Base-by-base conservation (phyloP, 2,113 vertebrate genomes). In the Nothoprocta pentlandii region DNA sequence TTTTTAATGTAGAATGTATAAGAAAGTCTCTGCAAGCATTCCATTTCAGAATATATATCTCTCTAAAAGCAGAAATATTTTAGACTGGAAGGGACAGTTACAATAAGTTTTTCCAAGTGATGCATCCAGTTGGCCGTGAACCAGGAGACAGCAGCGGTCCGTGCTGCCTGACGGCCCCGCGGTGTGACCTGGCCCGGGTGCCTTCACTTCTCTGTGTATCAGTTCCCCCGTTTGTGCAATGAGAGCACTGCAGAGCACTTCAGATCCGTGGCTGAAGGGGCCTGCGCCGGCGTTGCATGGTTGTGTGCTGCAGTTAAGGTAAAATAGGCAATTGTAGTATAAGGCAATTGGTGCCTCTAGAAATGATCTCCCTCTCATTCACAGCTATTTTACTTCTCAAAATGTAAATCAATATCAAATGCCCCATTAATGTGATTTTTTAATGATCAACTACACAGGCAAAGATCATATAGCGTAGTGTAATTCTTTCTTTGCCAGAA, bases 401-500 rank as follows among this genome's bases (percentile, higher is more conserved):
- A 94, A 87, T 94, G 70, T 81, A 78, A 80, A 30, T 16, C 51
- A 83, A 41, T 89, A 81, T 89, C 58, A 82, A 80, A 90, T 93
- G 49, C 16, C 79, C 79, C 56, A 46, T 69, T 87, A 87, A 51
- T 22, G 53, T 82, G 0, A 9, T 56, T 90, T 58, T 94, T 80
- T 93, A 94, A 85, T 41, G 34, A 49, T 90, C 47, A 64, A 62
- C 73, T 62, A 69, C 81, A 21, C 11, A 73, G 95, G 74, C 56
- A 85, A 92, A 90, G 54, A 84, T 95, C 51, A 70, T 47, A 94
- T 47, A 94, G 64, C 90, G 89, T 81, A 30, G 0, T 58, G 2
- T 94, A 94, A 89, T 83, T 90, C 67, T 85, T 84, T 56, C 79
- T 91, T 90, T 87, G 74, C 78, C 61, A 74, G 79, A 76, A 89